Conservation (phyloP, 2,888 invertebrate species). For the Ophion costatus region DNA sequence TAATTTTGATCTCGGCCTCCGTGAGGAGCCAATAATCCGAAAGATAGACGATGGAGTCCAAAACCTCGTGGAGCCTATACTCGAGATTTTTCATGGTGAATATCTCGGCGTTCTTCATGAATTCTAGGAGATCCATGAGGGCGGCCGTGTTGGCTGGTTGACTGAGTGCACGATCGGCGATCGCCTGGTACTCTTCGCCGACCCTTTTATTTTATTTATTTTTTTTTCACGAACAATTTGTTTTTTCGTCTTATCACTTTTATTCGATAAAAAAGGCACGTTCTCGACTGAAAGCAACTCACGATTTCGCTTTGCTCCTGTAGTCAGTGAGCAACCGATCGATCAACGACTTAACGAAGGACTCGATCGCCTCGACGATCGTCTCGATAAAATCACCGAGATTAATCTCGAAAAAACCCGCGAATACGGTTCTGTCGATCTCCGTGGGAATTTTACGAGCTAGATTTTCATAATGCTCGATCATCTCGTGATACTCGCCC, state of each 20-base stretch:
- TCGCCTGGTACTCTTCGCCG: constrained; percentile 92
- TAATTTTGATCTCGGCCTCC: constrained; percentile 93
- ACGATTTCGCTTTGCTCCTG: constrained; percentile 90
- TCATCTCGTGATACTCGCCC: constrained; percentile 86
- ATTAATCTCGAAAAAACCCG: constrained; percentile 94
- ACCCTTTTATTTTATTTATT: constrained; percentile 84
- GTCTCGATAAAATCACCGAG: constrained; percentile 90
- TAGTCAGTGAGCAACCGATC: constrained; percentile 92
- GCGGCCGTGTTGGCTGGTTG: constrained; percentile 93
- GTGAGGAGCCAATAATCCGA: constrained; percentile 92
- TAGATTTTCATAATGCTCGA: constrained; percentile 86
- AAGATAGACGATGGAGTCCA: constrained; percentile 91
- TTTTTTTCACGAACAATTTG: not conserved
- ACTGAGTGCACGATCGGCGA: constrained; percentile 90
- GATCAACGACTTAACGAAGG: constrained; percentile 89
- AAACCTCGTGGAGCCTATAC: constrained; percentile 87
- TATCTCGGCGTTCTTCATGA: constrained; percentile 90
- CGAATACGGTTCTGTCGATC: constrained; percentile 88
- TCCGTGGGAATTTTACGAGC: constrained; percentile 86
- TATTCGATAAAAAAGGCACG: not conserved
- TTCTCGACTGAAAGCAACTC: constrained; percentile 78
- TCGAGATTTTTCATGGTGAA: constrained; percentile 90
- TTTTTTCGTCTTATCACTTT: constrained; percentile 15
- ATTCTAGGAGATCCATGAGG: constrained; percentile 93
- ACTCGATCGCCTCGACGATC: constrained; percentile 88